These are phyloP conservation scores for Trematomus bernacchii DNA, from an alignment of 2,797 vertebrate genomes.

Conservation along the genomic window DNA sequence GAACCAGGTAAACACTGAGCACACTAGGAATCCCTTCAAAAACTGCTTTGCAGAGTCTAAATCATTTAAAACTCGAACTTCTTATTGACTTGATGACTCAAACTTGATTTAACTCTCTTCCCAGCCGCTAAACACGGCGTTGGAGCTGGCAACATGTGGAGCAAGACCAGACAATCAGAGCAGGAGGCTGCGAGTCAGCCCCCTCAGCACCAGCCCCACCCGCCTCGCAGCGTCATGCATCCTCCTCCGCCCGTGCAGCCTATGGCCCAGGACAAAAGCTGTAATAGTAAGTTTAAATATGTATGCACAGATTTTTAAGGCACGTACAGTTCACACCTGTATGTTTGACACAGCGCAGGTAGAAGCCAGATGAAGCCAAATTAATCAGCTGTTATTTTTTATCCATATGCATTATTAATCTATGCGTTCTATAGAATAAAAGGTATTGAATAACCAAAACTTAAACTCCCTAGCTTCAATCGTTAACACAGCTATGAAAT, in stretches of 20 bases:
- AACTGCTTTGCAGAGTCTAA: neutral
- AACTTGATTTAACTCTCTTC: slow-evolving; percentile 40
- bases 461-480: neutral
- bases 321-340: neutral
- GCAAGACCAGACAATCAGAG: slow-evolving; percentile 89
- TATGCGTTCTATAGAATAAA: neutral
- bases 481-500: neutral
- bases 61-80: neutral
- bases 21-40: neutral
- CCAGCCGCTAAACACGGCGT: slow-evolving; percentile 89
- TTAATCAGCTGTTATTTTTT: neutral
- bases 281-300: slow-evolving; percentile 63
- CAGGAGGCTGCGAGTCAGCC: slow-evolving; percentile 85
- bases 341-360: neutral
- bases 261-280: slow-evolving; percentile 68
- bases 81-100: neutral
- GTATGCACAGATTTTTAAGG: neutral
- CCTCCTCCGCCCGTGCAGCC: slow-evolving; percentile 72
- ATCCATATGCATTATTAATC: neutral
- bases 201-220: slow-evolving; percentile 69
- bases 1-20: slow-evolving; percentile 89
- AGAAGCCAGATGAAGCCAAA: neutral
- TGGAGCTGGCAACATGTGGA: slow-evolving; percentile 94
- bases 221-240: slow-evolving; percentile 65
- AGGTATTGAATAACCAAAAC: neutral